Evolutionary conservation across 2,113 vertebrate genomes (phyloP).

Genomic region (Hippoglossus stenolepis): DNA sequence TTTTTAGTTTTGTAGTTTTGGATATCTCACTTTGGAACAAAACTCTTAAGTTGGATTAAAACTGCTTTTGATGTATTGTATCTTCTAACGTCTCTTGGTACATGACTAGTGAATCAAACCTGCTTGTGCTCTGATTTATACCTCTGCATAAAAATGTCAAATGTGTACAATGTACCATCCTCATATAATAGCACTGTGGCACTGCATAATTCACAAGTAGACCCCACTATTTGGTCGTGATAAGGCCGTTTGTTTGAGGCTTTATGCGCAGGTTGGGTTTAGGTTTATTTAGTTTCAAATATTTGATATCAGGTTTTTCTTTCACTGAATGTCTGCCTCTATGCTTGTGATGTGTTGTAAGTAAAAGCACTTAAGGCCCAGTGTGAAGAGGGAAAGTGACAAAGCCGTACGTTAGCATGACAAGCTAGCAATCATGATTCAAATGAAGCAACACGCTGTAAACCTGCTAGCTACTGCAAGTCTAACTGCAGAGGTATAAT

Average conservation of each 20-base stretch:
- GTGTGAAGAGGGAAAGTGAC: background rate
- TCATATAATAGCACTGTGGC: background rate
- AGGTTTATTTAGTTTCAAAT: too few relatives aligned
- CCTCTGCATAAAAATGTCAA: constrained; percentile 9
- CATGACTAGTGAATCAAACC: background rate
- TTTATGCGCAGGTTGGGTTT: too few relatives aligned
- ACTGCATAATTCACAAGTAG: background rate
- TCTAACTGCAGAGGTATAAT: constrained; percentile 9
- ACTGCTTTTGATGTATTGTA: constrained; percentile 52
- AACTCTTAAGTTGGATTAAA: constrained; percentile 25
- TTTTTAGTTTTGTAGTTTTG: constrained; percentile 1
- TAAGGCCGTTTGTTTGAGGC: too few relatives aligned
- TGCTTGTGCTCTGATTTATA: constrained; percentile 1
- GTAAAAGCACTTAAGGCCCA: background rate
- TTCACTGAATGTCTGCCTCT: too few relatives aligned
- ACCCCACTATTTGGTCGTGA: too few relatives aligned
- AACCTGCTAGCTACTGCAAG: background rate
- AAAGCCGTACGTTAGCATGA: background rate
- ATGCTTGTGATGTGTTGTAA: too few relatives aligned
- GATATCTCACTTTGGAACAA: constrained; percentile 29
- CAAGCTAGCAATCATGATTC: background rate
- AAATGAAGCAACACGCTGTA: background rate
- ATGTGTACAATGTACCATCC: too few relatives aligned
- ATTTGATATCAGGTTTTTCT: too few relatives aligned
- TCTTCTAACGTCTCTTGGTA: background rate